Base-by-base conservation (phyloP, 2,888 invertebrate species). In the Julus scandinavius region DNA sequence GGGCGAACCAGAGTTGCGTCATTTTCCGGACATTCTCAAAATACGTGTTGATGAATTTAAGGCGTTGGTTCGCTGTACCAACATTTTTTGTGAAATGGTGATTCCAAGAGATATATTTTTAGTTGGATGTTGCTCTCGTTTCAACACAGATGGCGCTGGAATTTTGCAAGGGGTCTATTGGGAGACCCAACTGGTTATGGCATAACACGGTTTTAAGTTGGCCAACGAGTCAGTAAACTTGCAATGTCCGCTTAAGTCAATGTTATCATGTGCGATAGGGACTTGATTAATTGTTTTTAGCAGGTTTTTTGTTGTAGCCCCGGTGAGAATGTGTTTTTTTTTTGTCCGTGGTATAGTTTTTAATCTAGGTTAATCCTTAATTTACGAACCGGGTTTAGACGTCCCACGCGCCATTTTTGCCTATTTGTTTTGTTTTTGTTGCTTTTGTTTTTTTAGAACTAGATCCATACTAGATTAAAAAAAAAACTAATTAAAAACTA, bases 351-450 rank as follows among this genome's bases (percentile, higher is more conserved):
- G 7, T 63, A 63, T n/a, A 63, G n/a, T 63, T 63, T n/a, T 63
- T 63, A 63, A 63, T 63, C 20, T 63, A 63, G 63, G 63, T 63
- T 63, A 63, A 63, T 63, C 63, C 63, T 63, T 63, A 63, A 63
- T 63, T 63, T 63, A 63, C 20, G n/a, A 63, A 20, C 63, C 20
- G 63, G 20, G 63, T n/a, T 63, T 63, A 63, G 63, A 63, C 63
- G 63, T 63, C 63, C 63, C 63, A 63, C 63, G 63, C 63, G 63
- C 63, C 63, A 20, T 63, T 63, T 63, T 6, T 17, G n/a, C 63
- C 20, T 5, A 20, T 63, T n/a, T 63, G 63, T 63, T n/a, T n/a
- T 7, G 63, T 20, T 29, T 1, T 20, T 63, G 20, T 63, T 63
- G n/a, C 6, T 45, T 63, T 63, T 63, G 9, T 50, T 63, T 20